A percentile compares a stretch with the other conserved stretches of the same genome.
These are phyloP conservation scores for Hydraecia micacea DNA, from an alignment of 2,888 invertebrate genomes.

Conservation along the genomic window DNA sequence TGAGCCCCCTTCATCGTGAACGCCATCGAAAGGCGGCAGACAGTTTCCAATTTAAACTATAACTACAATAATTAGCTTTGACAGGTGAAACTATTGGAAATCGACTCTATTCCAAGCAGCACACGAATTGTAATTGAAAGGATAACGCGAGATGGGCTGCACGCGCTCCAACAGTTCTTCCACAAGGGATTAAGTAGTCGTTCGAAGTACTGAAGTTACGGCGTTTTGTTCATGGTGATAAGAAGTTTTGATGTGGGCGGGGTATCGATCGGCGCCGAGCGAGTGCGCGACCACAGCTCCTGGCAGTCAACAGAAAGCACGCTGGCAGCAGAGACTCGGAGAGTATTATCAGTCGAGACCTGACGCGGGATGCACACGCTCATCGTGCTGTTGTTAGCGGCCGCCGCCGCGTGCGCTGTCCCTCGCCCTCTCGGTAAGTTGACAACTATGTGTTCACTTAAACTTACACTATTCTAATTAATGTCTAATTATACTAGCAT, in stretches of 20 bases:
- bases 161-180: constrained; percentile 27
- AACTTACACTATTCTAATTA: constrained; percentile 22
- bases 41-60: constrained; percentile 49
- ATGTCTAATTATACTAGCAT: constrained; percentile 13
- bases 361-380: constrained; percentile 78
- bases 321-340: constrained; percentile 65
- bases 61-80: constrained; percentile 46
- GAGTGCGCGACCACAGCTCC: constrained; percentile 76
- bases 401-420: constrained; percentile 75
- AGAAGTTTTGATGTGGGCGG: constrained; percentile 84
- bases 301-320: constrained; percentile 78
- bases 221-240: constrained; percentile 61
- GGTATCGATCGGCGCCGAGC: constrained; percentile 86
- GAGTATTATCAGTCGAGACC: constrained; percentile 58
- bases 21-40: constrained; percentile 41
- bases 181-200: constrained; percentile 50
- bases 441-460: constrained; percentile 30
- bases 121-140: constrained; percentile 63
- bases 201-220: constrained; percentile 62
- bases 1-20: constrained; percentile 21
- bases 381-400: constrained; percentile 71
- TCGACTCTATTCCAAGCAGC: constrained; percentile 61
- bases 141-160: constrained; percentile 51
- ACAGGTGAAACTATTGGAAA: constrained; percentile 48
- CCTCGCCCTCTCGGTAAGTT: constrained; percentile 81